phyloP scores from a whole-genome alignment of 2,113 vertebrate species.

The Aleadryas rufinucha region DNA sequence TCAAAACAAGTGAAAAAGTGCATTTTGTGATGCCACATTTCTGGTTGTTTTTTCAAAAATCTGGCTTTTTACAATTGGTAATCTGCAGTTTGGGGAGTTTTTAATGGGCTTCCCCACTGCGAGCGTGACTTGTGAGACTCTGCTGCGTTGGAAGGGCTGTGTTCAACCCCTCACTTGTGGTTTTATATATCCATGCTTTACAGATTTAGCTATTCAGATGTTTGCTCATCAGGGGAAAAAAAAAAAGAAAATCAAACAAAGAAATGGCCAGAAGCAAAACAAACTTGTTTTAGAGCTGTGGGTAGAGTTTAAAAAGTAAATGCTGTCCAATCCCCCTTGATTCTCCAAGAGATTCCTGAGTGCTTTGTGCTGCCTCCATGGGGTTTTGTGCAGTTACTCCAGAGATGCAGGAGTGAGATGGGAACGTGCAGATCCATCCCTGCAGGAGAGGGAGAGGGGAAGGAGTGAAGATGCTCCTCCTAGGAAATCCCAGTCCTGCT shows the following conservation, averaged over 20 bases:
- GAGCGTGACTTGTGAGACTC: neutral
- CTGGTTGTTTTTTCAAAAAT: neutral
- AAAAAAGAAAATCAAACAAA: neutral
- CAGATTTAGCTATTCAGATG: neutral
- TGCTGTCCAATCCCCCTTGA: neutral
- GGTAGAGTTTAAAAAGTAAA: neutral
- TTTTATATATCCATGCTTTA: neutral
- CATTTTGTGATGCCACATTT: neutral
- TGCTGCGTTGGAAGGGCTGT: neutral
- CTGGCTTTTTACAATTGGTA: neutral
- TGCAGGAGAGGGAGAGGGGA: neutral
- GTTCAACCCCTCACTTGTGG: neutral
- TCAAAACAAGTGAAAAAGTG: conserved; percentile 1
- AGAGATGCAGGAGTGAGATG: neutral
- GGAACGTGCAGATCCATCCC: neutral
- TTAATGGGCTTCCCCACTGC: neutral
- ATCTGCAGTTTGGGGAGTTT: conserved; percentile 9
- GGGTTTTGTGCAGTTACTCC: neutral
- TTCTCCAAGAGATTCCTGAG: neutral
- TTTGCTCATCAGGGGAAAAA: neutral
- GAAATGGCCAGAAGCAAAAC: neutral
- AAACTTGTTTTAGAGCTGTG: neutral
- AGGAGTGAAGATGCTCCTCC: neutral
- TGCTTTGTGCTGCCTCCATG: neutral
- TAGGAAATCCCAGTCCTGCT: neutral